Percentiles rank a stretch among this genome's conserved stretches.
phyloP scores from a whole-genome alignment of 92 coral and sea anemone genomes.

The Siderastrea siderea region DNA sequence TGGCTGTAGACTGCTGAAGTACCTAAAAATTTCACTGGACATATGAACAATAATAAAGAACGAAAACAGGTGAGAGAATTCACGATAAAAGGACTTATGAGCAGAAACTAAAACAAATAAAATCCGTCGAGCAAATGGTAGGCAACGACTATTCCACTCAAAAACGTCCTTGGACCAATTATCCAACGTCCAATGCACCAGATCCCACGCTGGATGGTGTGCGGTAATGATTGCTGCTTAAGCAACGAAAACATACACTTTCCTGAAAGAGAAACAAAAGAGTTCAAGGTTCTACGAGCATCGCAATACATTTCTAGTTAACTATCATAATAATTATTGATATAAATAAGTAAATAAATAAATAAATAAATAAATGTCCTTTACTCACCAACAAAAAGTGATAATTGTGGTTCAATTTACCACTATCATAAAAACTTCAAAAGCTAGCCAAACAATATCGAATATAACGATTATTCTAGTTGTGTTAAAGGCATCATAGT shows the following conservation, averaged over 20 bases:
- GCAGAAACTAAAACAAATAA: background rate
- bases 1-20: background rate
- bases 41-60: background rate
- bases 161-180: background rate
- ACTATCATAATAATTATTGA: too few relatives aligned
- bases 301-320: background rate
- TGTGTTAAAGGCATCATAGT: too few relatives aligned
- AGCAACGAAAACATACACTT: constrained; percentile 87
- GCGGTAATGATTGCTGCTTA: constrained; percentile 22
- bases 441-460: too few relatives aligned
- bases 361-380: too few relatives aligned
- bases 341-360: too few relatives aligned
- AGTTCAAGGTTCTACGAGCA: background rate
- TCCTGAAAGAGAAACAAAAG: constrained; percentile 46
- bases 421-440: too few relatives aligned
- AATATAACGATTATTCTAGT: too few relatives aligned
- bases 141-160: background rate
- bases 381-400: too few relatives aligned
- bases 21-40: background rate
- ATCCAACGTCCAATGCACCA: background rate
- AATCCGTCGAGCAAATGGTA: background rate
- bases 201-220: background rate
- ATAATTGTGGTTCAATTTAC: too few relatives aligned
- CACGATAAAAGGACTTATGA: background rate
- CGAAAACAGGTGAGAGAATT: background rate